These are phyloP conservation scores for Ginglymostoma cirratum DNA, from an alignment of 2,113 vertebrate genomes.

Conservation along the genomic window DNA sequence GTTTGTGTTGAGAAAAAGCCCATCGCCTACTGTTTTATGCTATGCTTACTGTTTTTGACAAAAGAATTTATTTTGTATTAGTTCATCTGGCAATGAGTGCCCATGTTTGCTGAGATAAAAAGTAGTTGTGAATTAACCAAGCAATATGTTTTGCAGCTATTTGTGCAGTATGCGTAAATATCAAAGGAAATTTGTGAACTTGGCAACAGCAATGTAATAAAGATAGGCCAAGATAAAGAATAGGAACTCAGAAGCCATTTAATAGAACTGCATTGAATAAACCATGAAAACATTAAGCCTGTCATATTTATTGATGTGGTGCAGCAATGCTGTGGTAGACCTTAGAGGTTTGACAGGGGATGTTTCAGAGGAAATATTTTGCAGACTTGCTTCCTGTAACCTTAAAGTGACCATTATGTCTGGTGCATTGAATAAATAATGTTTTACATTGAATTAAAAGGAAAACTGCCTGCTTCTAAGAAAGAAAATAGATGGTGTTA, in stretches of 20 bases:
- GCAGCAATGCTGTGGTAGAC: slow-evolving; percentile 35
- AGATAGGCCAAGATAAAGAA: slow-evolving; percentile 27
- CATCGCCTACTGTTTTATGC: not conserved
- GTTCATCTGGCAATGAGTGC: not conserved
- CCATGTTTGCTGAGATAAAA: slow-evolving; percentile 24
- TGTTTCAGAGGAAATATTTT: slow-evolving; percentile 38
- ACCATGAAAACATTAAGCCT: slow-evolving; percentile 32
- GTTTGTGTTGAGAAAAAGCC: not conserved
- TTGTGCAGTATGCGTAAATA: not conserved
- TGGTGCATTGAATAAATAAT: slow-evolving; percentile 37
- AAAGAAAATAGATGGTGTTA: slow-evolving; percentile 7
- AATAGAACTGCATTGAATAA: slow-evolving; percentile 25
- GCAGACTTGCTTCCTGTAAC: slow-evolving; percentile 37
- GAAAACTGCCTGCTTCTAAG: slow-evolving; percentile 21
- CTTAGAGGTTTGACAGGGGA: slow-evolving; percentile 35
- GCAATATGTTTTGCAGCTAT: slow-evolving; percentile 18
- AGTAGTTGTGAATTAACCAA: not conserved
- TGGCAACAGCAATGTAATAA: slow-evolving; percentile 31
- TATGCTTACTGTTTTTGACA: not conserved
- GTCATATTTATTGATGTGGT: slow-evolving; percentile 37
- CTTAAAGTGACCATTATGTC: slow-evolving; percentile 35
- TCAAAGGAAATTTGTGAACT: slow-evolving; percentile 19
- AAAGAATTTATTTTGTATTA: not conserved
- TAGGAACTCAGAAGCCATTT: slow-evolving; percentile 21
- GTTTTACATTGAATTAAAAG: slow-evolving; percentile 22